Base-by-base conservation (phyloP, 1,140 invertebrate species). In the Macrocentrus cingulum region DNA sequence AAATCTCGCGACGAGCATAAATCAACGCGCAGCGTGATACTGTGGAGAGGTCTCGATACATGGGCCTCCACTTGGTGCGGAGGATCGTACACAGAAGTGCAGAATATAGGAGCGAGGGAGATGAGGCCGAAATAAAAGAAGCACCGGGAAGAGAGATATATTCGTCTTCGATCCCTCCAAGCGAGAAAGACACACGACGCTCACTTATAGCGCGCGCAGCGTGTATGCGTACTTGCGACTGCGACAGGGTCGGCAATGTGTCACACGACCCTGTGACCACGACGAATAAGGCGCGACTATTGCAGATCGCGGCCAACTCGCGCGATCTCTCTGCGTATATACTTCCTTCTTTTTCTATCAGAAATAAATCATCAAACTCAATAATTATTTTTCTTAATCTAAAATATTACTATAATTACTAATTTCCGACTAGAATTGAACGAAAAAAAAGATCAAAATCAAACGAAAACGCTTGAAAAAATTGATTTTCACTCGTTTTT, bases 1-100 rank as follows among this genome's bases (percentile, higher is more conserved):
- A 79, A 79, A 77, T 79, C 76, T 77, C 69, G 32, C 68, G 52
- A 59, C 37, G 56, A 61, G 66, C 66, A 76, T 79, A 79, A 79
- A 77, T 79, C 76, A 76, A 74, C 71, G 62, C 68, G 72, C 72
- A 74, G 71, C 68, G 67, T 76, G 72, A 76, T 76, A 74, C 66
- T 68, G 61, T 65, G 51, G 60, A 67, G 66, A 68, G 59, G 51
- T 63, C 48, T 61, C 46, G 67, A 69, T 69, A 69, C 65, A 49
- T 29, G 9, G 13, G 46, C 20, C 46, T 49, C 29, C 15, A 13
- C 46, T 49, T 19, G 4, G 16, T 44, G 16, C 11, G 11, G 45
- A 48, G 19, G 20, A 11, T n/a, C n/a, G 13, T 22, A 48, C 16
- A 48, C 22, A 29, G 20, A n/a, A 25, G 45, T n/a, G 15, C 22